These are phyloP conservation scores for Syngnathoides biaculeatus DNA, from an alignment of 2,113 vertebrate species.

Conservation along the genomic window DNA sequence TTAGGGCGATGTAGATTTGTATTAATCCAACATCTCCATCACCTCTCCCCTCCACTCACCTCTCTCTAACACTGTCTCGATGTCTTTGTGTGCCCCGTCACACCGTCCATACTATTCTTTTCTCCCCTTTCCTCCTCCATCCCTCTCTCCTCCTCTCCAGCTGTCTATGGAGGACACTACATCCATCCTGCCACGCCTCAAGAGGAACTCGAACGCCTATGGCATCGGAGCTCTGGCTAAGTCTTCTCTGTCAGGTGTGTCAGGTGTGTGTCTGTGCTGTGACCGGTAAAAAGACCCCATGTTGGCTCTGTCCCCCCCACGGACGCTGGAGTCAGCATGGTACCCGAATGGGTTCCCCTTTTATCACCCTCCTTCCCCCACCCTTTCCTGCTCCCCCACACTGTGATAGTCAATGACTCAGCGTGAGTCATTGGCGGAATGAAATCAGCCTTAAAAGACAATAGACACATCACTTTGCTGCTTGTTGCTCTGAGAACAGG, in stretches of 20 bases:
- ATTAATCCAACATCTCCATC: slow-evolving; percentile 68
- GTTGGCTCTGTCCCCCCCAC: slow-evolving; percentile 64
- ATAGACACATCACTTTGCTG: slow-evolving; percentile 40
- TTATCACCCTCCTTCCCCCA: slow-evolving; percentile 53
- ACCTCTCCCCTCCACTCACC: slow-evolving; percentile 66
- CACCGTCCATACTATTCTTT: slow-evolving; percentile 56
- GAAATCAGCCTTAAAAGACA: slow-evolving; percentile 41
- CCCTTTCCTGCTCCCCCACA: slow-evolving; percentile 18
- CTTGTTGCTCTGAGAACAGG: slow-evolving; percentile 61
- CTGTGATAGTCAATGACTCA: slow-evolving; percentile 39
- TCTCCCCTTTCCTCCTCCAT: slow-evolving; percentile 50
- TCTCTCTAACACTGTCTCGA: slow-evolving; percentile 52
- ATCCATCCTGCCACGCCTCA: slow-evolving; percentile 95
- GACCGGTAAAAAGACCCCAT: slow-evolving; percentile 78
- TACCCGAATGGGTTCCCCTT: slow-evolving; percentile 71
- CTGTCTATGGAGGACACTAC: slow-evolving; percentile 99
- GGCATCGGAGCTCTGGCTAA: slow-evolving; percentile 98
- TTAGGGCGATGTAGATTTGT: slow-evolving; percentile 40
- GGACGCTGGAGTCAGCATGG: slow-evolving; percentile 74
- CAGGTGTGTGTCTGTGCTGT: slow-evolving; percentile 83
- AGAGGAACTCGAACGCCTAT: slow-evolving; percentile 94
- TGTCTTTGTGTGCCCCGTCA: slow-evolving; percentile 56
- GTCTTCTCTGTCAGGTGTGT: slow-evolving; percentile 97
- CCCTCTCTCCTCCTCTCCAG: slow-evolving; percentile 74
- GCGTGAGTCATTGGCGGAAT: slow-evolving; percentile 68